Conservation (phyloP, 2,797 vertebrate genomes). For the Ispidina picta region DNA sequence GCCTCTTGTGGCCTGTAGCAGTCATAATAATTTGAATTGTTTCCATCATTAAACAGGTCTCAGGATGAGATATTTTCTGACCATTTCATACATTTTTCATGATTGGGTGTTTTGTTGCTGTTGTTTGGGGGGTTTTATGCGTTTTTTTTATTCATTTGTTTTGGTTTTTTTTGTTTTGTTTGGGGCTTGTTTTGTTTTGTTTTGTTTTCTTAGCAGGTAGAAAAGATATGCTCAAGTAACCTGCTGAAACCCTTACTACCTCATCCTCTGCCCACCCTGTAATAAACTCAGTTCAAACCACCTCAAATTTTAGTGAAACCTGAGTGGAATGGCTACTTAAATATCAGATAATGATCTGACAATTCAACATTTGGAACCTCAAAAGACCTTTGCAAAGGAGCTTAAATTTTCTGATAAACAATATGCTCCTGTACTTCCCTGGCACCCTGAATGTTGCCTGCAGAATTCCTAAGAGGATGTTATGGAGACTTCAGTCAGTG, state of each 20-base stretch:
- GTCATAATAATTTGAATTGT: background rate
- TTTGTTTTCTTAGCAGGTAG: background rate
- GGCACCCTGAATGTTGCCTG: background rate
- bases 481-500: background rate
- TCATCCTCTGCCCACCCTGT: rapidly evolving
- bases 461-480: background rate
- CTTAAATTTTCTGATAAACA: background rate
- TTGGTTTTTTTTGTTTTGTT: too few relatives aligned
- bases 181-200: background rate
- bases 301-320: background rate
- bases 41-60: background rate
- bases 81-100: background rate
- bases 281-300: background rate
- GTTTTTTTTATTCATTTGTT: background rate
- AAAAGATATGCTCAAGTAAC: background rate
- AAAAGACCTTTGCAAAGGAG: background rate
- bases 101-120: too few relatives aligned
- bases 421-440: background rate
- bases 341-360: background rate
- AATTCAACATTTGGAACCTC: background rate
- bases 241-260: background rate
- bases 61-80: background rate
- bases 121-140: background rate
- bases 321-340: background rate
- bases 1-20: background rate